phyloP scores from a whole-genome alignment of 2,113 vertebrate species.

The Mystacornis crossleyi region DNA sequence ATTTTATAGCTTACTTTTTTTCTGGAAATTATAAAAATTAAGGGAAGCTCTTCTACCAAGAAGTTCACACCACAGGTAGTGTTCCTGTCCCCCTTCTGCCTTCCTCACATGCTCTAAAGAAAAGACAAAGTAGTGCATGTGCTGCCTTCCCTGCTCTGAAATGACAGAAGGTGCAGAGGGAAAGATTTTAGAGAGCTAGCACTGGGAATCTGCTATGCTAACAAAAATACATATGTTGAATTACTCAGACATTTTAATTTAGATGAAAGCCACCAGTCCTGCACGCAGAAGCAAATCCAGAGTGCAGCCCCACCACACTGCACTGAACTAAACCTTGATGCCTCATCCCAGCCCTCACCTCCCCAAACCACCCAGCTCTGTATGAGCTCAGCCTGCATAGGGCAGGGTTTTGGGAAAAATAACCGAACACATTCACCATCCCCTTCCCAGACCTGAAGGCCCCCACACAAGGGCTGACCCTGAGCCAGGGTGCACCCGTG shows the following conservation, averaged over 20 bases:
- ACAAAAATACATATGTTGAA: accelerated
- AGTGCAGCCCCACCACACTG: accelerated
- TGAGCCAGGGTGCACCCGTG: accelerated
- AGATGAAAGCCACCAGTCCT: not conserved
- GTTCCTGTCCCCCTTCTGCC: not conserved
- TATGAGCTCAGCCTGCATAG: not conserved
- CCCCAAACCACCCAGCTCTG: not conserved
- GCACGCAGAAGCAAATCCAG: not conserved
- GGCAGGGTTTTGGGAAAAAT: not conserved
- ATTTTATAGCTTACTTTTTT: not conserved
- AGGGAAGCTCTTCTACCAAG: not conserved
- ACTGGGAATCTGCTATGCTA: not conserved
- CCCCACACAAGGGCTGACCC: not conserved
- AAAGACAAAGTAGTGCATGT: accelerated
- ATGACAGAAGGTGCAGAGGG: not conserved
- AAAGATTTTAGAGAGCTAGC: not conserved
- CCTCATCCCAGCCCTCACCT: not conserved
- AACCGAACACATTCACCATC: not conserved
- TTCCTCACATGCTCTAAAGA: not conserved
- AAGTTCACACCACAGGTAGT: not conserved
- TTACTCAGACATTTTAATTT: not conserved
- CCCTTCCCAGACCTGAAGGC: not conserved
- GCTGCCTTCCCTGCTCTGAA: not conserved
- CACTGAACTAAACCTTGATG: not conserved
- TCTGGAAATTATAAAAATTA: not conserved